These are phyloP conservation scores for Columba guinea DNA, from an alignment of 2,797 vertebrate species.

Conservation along the genomic window DNA sequence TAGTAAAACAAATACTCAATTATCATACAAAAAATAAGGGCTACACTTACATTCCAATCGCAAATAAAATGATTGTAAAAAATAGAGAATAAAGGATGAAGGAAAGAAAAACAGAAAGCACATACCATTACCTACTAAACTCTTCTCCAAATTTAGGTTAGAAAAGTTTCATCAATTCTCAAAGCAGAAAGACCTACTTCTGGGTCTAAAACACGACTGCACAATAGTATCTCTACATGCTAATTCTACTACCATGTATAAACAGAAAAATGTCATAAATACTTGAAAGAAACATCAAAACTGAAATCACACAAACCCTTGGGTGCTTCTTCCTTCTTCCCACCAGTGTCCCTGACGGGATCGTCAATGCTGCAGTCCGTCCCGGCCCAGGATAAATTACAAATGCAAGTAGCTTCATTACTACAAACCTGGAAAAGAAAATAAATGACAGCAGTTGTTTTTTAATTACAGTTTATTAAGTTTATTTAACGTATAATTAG, in stretches of 20 bases:
- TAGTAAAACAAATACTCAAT: not conserved
- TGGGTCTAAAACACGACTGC: not conserved
- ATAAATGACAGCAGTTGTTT: not conserved
- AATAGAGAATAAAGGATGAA: not conserved
- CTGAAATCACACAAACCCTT: constrained; percentile 92
- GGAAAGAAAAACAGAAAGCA: not conserved
- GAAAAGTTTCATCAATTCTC: not conserved
- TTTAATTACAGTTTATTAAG: not conserved
- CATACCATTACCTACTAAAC: not conserved
- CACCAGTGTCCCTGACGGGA: constrained; percentile 84
- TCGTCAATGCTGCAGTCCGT: constrained; percentile 99
- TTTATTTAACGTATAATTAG: not conserved
- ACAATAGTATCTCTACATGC: not conserved
- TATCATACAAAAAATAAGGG: not conserved
- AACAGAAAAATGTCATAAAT: not conserved
- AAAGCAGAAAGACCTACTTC: not conserved
- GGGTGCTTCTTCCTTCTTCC: constrained; percentile 87
- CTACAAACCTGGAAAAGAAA: constrained; percentile 89
- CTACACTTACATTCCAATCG: not conserved
- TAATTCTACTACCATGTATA: not conserved
- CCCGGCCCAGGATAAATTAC: constrained; percentile 94
- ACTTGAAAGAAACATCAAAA: constrained; percentile 34
- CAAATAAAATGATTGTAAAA: not conserved
- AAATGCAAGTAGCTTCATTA: constrained; percentile 97
- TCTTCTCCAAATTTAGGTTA: not conserved